phyloP scores from a whole-genome alignment of 2,113 vertebrate species.

The Silurus asotus region DNA sequence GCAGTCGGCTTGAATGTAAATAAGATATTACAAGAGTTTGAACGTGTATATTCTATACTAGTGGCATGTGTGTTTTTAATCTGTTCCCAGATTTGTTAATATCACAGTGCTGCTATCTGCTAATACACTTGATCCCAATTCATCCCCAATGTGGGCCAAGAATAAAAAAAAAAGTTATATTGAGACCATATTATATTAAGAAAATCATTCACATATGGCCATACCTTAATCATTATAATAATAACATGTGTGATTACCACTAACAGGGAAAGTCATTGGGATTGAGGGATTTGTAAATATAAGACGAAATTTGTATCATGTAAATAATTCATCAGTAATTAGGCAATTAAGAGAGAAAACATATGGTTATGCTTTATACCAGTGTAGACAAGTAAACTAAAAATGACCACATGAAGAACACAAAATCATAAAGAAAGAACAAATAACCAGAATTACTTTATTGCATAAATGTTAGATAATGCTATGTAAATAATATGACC shows the following conservation, averaged over 20 bases:
- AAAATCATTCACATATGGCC: not conserved
- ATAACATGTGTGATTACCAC: not conserved
- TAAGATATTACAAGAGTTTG: conserved; percentile 10
- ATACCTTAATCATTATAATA: not conserved
- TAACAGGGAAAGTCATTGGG: not conserved
- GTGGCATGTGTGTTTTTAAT: not conserved
- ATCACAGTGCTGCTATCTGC: not conserved
- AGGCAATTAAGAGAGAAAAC: not conserved
- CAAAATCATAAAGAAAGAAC: not conserved
- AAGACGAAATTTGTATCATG: not conserved
- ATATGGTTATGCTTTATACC: not conserved
- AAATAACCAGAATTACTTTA: not conserved
- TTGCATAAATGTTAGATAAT: not conserved
- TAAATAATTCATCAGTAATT: not conserved
- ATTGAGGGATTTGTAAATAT: not conserved
- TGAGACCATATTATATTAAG: not conserved
- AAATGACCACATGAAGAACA: not conserved
- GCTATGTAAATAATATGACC: not conserved
- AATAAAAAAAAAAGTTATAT: not conserved
- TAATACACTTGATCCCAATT: not conserved
- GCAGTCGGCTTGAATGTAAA: conserved; percentile 12
- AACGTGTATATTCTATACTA: conserved; percentile 9
- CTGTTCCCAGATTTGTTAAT: not conserved
- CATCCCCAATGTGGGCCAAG: too few species aligned
- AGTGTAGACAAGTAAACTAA: not conserved